A percentile compares a stretch with the other conserved stretches of the same genome.
phyloP scores from a whole-genome alignment of 2,797 vertebrate species.

The Clamator glandarius region DNA sequence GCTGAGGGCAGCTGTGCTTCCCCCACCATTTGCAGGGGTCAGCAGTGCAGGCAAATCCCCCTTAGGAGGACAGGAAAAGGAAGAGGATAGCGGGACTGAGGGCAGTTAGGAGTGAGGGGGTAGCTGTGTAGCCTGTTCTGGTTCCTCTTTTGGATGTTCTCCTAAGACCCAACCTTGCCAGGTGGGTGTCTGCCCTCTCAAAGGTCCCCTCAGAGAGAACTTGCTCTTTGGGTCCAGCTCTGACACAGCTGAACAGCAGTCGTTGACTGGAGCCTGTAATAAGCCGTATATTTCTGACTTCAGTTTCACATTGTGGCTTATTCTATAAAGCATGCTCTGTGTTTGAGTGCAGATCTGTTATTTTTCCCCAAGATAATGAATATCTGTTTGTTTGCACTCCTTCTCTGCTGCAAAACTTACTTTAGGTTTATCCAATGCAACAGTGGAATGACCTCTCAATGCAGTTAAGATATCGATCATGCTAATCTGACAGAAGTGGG shows the following conservation, averaged over 20 bases:
- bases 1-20: too few species aligned
- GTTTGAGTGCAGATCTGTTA: accelerated
- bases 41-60: too few species aligned
- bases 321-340: too few species aligned
- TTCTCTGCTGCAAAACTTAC: accelerated
- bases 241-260: accelerated
- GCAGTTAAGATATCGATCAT: not conserved
- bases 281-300: accelerated
- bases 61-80: too few species aligned
- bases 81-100: too few species aligned
- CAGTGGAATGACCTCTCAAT: accelerated
- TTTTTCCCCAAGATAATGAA: not conserved
- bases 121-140: too few species aligned
- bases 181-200: accelerated
- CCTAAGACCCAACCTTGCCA: too few species aligned
- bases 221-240: accelerated
- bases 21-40: too few species aligned
- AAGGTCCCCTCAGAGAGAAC: accelerated
- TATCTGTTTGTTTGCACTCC: accelerated
- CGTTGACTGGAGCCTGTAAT: accelerated
- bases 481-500: accelerated
- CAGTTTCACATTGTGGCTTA: accelerated
- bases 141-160: too few species aligned
- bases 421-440: not conserved
- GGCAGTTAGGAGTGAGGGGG: too few species aligned